A percentile compares a stretch with the other conserved stretches of the same genome.
These are phyloP conservation scores for Gorilla gorilla DNA, from an alignment of 2,113 vertebrate species.

Conservation along the genomic window DNA sequence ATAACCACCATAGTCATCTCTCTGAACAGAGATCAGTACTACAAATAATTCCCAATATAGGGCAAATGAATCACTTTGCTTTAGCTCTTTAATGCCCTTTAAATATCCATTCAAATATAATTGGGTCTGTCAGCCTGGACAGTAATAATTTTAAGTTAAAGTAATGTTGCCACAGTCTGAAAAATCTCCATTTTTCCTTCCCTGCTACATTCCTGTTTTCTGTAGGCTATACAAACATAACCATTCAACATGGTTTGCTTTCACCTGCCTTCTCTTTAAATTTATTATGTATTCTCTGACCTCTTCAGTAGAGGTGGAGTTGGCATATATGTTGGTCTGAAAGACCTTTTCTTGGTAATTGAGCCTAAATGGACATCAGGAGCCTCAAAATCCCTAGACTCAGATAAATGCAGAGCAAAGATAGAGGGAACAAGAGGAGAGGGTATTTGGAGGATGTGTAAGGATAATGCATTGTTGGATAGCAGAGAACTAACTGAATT, in stretches of 20 bases:
- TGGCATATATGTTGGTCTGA: conserved; percentile 8
- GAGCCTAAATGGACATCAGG: background rate
- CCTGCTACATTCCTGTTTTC: background rate
- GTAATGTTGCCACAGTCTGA: background rate
- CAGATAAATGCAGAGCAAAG: background rate
- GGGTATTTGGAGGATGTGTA: background rate
- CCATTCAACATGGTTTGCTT: background rate
- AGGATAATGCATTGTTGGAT: background rate
- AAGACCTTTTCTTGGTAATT: conserved; percentile 44
- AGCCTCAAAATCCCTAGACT: background rate
- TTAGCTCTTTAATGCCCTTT: conserved; percentile 33
- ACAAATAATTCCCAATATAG: background rate
- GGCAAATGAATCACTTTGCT: background rate
- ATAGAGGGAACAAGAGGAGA: background rate
- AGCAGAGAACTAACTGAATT: background rate
- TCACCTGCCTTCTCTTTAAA: background rate
- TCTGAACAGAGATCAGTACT: background rate
- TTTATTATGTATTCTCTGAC: background rate
- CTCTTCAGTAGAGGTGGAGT: background rate
- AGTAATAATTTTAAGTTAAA: conserved; percentile 35
- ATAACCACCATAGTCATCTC: background rate
- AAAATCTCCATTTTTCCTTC: conserved; percentile 1
- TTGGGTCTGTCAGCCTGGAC: background rate
- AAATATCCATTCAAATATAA: background rate
- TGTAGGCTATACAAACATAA: background rate